phyloP scores from a whole-genome alignment of 64 coral and sea anemone genomes.

The Pocillopora verrucosa region DNA sequence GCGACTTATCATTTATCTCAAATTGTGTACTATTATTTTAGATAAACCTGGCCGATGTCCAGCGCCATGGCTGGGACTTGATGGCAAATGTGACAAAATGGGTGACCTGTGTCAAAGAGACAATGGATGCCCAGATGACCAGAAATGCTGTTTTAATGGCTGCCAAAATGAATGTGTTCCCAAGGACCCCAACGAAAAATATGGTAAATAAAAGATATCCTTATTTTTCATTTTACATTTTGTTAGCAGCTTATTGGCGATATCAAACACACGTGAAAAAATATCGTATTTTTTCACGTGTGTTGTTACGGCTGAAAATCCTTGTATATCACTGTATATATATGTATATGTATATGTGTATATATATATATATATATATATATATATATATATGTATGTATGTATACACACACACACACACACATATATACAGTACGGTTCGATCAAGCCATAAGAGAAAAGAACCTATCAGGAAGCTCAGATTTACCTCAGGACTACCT shows the following conservation, averaged over 20 bases:
- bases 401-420: too few relatives aligned
- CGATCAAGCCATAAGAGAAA: too few relatives aligned
- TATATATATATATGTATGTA: too few relatives aligned
- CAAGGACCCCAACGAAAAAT: slow-evolving; percentile 47
- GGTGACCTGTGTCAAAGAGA: slow-evolving; percentile 46
- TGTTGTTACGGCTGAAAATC: too few relatives aligned
- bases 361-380: too few relatives aligned
- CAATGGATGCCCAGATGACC: slow-evolving; percentile 32
- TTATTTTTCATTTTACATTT: background rate
- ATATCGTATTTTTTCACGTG: too few relatives aligned
- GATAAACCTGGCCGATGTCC: slow-evolving; percentile 70
- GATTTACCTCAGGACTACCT: too few relatives aligned
- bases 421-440: too few relatives aligned
- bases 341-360: too few relatives aligned
- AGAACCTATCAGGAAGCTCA: background rate
- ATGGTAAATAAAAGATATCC: slow-evolving; percentile 27
- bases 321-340: too few relatives aligned
- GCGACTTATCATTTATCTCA: background rate
- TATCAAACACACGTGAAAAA: too few relatives aligned
- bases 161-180: slow-evolving; percentile 62
- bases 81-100: slow-evolving; percentile 18
- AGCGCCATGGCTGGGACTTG: slow-evolving; percentile 35
- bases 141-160: slow-evolving; percentile 90
- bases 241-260: too few relatives aligned
- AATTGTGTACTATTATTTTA: background rate